Evolutionary conservation across 1,140 invertebrate genomes (phyloP).

Genomic region (Diachasmimorpha longicaudata): DNA sequence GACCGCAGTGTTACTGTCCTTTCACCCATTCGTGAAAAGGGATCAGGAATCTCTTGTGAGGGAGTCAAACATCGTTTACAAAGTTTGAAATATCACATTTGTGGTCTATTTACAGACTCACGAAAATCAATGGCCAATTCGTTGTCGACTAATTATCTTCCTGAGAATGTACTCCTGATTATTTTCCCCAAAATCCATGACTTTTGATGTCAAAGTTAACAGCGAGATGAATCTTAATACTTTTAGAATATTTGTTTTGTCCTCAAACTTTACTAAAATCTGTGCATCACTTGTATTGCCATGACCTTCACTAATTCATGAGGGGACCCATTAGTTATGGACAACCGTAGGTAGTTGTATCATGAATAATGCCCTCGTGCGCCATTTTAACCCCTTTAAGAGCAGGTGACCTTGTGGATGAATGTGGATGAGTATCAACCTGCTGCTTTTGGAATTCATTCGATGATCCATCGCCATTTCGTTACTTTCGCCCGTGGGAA

Average conservation of each 20-base stretch:
- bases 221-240: no score
- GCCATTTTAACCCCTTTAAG: constrained; percentile 44
- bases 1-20: not conserved
- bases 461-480: constrained; percentile 10
- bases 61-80: constrained; percentile 36
- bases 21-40: not conserved
- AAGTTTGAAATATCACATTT: constrained; percentile 41
- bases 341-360: constrained; percentile 20
- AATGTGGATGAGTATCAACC: constrained; percentile 3
- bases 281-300: not conserved
- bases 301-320: not conserved
- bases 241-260: no score
- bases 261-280: not conserved
- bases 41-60: not conserved
- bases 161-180: not conserved
- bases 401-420: constrained; percentile 44
- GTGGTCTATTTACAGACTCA: constrained; percentile 34
- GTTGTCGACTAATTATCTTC: constrained; percentile 31
- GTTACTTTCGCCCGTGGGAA: constrained; percentile 26
- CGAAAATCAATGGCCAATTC: constrained; percentile 13
- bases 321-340: not conserved
- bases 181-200: constrained; percentile 49
- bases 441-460: not conserved
- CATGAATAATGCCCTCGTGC: constrained; percentile 51
- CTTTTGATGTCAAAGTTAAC: no score